phyloP scores from a whole-genome alignment of 2,113 vertebrate species.

The Calyptommatus sinebrachiatus region DNA sequence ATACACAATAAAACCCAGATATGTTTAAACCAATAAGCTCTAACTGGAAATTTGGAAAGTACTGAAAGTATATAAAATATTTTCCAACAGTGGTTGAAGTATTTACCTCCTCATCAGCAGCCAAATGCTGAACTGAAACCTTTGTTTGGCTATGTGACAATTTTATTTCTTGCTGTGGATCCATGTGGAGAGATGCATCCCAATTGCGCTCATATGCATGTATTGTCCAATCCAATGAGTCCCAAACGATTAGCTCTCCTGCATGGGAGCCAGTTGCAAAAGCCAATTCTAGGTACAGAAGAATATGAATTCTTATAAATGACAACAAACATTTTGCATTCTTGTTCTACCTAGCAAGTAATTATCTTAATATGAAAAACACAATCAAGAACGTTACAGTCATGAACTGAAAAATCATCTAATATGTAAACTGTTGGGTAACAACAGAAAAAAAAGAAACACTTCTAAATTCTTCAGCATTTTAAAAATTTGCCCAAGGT shows the following conservation, averaged over 20 bases:
- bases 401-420: background rate
- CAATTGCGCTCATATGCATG: slow-evolving; percentile 82
- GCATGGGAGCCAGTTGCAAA: slow-evolving; percentile 90
- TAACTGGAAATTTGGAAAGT: background rate
- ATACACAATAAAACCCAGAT: background rate
- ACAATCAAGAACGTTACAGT: background rate
- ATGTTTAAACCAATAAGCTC: background rate
- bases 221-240: slow-evolving; percentile 82
- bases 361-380: background rate
- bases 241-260: slow-evolving; percentile 93
- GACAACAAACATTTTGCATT: background rate
- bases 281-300: slow-evolving; percentile 67
- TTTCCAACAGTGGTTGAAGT: slow-evolving; percentile 19
- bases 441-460: background rate
- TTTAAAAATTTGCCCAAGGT: background rate
- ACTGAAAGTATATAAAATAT: background rate
- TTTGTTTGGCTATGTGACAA: slow-evolving; percentile 84
- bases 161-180: slow-evolving; percentile 80
- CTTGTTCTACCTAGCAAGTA: background rate
- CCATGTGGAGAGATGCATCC: slow-evolving; percentile 75
- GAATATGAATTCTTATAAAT: background rate
- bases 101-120: slow-evolving; percentile 85
- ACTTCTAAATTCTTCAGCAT: background rate
- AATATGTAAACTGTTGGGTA: background rate
- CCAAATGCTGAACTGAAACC: slow-evolving; percentile 86